These are phyloP conservation scores for Syritta pipiens DNA, from an alignment of 2,888 invertebrate species.

Conservation along the genomic window DNA sequence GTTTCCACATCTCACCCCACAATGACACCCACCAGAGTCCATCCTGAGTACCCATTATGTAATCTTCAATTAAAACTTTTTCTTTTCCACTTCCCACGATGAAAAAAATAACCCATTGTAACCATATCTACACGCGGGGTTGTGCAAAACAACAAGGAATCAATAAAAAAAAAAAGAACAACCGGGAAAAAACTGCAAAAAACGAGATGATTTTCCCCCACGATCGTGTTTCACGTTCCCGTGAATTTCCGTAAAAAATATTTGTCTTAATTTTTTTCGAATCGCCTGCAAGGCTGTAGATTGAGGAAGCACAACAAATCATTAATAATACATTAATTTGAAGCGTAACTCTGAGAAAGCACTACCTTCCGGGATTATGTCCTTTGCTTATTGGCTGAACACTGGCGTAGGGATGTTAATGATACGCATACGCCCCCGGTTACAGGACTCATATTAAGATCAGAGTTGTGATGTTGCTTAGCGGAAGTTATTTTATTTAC, in stretches of 20 bases:
- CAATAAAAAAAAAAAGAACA: conserved; percentile 4
- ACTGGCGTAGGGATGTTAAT: not conserved
- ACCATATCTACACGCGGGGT: no score
- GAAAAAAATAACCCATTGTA: not conserved
- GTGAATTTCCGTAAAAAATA: not conserved
- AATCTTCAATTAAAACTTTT: conserved; percentile 1
- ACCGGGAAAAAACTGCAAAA: conserved; percentile 4
- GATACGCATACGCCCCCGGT: conserved; percentile 30
- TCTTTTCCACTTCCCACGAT: not conserved
- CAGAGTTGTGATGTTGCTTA: no score
- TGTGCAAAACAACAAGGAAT: not conserved
- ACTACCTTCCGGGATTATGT: not conserved
- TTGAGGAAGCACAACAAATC: not conserved
- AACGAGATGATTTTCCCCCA: not conserved
- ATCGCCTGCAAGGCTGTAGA: not conserved
- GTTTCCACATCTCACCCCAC: not conserved
- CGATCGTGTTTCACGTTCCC: not conserved
- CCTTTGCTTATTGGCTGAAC: not conserved
- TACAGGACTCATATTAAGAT: no score
- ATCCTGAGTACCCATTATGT: not conserved
- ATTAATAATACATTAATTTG: conserved; percentile 16
- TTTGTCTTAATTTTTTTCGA: conserved; percentile 8
- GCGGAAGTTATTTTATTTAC: no score
- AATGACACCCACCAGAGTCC: not conserved
- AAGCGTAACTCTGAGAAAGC: not conserved